Base-by-base conservation (phyloP, 2,888 invertebrate genomes). In the Allolobophora icterica region DNA sequence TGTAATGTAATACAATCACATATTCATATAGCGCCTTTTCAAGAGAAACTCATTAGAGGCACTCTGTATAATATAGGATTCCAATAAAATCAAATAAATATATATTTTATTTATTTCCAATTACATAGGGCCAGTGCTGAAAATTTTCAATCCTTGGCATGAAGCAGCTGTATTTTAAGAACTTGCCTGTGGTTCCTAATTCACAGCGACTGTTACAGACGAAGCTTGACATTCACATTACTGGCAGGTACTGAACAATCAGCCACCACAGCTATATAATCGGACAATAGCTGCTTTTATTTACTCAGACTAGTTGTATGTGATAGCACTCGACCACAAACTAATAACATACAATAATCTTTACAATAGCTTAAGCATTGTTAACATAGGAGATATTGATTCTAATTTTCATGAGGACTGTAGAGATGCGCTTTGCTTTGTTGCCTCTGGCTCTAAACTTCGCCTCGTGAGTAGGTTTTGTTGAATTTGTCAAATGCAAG, bases 401-500 rank as follows among this genome's bases (percentile, higher is more conserved):
- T n/a, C 30, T n/a, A n/a, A 71, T 30, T 24, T 5, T 45, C 45
- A 45, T 45, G 13, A 45, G 38, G 38, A 42, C 42, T 4, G 71
- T 71, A 30, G 0, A n/a, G 71, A 71, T 52, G 21, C 11, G n/a
- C 71, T n/a, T 71, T n/a, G 71, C 71, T 71, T n/a, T 71, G 71
- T 71, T 71, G 71, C 8, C 34, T 6, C 34, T 34, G 87, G 35
- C 6, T 6, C 38, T 87, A 87, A 21, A 87, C 87, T 87, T 87
- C 87, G 6, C 87, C 87, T 87, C 83, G n/a, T 90, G 84, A 92
- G 91, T 95, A 95, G 24, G 95, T 95, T 92, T 94, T 93, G 92
- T 95, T 95, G 90, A 95, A 92, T 92, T 95, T 95, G 71, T 95
- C 95, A 93, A 95, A 94, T 34, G 95, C 92, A 33, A 95, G 95